A percentile compares a stretch with the other conserved stretches of the same genome.
Conservation (phyloP, 1,140 invertebrate genomes). For the Zophobas atratus region DNA sequence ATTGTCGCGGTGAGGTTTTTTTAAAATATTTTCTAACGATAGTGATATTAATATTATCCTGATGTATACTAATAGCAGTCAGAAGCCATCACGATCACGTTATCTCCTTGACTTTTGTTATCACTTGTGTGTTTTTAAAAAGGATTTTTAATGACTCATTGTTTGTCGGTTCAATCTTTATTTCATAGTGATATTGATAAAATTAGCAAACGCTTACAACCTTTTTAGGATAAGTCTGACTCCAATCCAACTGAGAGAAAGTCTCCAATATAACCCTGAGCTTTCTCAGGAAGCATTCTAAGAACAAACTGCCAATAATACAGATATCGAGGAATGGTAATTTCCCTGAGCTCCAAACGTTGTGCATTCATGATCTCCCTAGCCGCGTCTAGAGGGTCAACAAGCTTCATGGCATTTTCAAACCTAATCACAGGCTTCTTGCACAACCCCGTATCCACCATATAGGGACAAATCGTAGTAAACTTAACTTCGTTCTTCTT, state of each 20-base stretch:
- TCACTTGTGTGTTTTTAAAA: too few species aligned
- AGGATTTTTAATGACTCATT: too few species aligned
- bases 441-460: slow-evolving; percentile 89
- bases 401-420: slow-evolving; percentile 76
- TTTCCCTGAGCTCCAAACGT: slow-evolving; percentile 17
- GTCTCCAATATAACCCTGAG: slow-evolving; percentile 14
- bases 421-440: slow-evolving; percentile 84
- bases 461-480: slow-evolving; percentile 87
- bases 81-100: too few species aligned
- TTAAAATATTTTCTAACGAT: too few species aligned
- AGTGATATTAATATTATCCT: too few species aligned
- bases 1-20: too few species aligned
- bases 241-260: slow-evolving; percentile 33
- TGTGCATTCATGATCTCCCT: slow-evolving; percentile 70
- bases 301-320: not conserved
- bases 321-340: slow-evolving; percentile 25
- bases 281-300: slow-evolving; percentile 16
- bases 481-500: slow-evolving; percentile 79
- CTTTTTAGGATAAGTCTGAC: slow-evolving; percentile 24
- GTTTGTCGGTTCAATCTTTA: too few species aligned
- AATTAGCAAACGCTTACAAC: too few species aligned
- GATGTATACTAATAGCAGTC: too few species aligned
- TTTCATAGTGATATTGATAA: too few species aligned
- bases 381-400: slow-evolving; percentile 77
- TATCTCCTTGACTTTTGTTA: too few species aligned